Percentiles rank a stretch among this genome's conserved stretches.
Conservation (phyloP, 2,113 vertebrate species). For the Ceyx margarethae region DNA sequence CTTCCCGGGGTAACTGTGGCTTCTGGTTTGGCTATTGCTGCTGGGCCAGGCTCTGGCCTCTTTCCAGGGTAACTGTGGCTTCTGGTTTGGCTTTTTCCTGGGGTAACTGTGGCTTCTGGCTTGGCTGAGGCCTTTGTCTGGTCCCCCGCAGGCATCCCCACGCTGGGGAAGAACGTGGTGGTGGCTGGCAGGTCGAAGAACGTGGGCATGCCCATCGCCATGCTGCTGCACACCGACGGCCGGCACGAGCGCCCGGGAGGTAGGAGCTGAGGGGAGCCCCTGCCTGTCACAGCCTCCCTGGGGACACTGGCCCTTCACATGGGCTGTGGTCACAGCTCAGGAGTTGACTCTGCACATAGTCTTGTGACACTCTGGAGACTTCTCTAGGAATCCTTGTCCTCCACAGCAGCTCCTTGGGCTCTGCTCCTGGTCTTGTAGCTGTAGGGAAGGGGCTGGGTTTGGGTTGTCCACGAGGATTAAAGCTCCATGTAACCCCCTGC, state of each 20-base stretch:
- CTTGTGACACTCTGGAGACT: too few species aligned
- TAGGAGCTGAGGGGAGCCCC: slow-evolving; percentile 5
- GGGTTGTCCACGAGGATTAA: rapidly evolving
- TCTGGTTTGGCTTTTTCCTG: neutral
- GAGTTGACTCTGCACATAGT: rapidly evolving
- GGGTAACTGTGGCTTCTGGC: neutral
- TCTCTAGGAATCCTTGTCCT: neutral
- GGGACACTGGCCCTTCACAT: rapidly evolving
- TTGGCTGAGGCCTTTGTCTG: too few species aligned
- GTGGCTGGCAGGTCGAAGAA: slow-evolving; percentile 97
- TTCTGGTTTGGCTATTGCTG: too few species aligned
- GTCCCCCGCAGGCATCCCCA: too few species aligned
- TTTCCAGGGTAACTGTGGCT: too few species aligned
- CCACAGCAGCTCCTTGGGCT: neutral
- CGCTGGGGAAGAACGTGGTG: slow-evolving; percentile 62
- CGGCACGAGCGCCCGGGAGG: slow-evolving; percentile 92
- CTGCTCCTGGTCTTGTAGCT: neutral
- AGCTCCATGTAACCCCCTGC: neutral
- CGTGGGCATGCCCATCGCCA: slow-evolving; percentile 97
- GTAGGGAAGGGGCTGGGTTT: too few species aligned
- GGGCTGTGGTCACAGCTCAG: neutral
- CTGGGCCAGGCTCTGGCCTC: too few species aligned
- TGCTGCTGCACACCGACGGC: slow-evolving; percentile 95
- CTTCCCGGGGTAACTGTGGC: too few species aligned
- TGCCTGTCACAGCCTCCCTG: rapidly evolving